Evolutionary conservation across 2,888 invertebrate genomes (phyloP).

Genomic region (Pocota personata): DNA sequence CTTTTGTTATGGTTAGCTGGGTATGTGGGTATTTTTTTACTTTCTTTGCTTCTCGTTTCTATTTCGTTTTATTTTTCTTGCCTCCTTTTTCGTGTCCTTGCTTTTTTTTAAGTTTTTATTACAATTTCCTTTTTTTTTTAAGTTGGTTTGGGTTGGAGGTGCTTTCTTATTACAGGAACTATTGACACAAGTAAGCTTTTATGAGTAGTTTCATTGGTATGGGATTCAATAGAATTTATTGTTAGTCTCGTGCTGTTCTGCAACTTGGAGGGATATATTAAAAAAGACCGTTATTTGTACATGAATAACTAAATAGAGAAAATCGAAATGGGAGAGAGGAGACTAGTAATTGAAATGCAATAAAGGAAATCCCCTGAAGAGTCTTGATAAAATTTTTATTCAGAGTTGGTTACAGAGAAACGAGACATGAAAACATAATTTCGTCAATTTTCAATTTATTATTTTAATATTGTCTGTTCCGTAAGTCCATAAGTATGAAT

Average conservation of each 20-base stretch:
- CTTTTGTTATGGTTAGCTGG: constrained; percentile 46
- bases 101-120: neutral
- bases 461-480: no score
- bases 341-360: neutral
- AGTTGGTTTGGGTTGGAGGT: neutral
- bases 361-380: neutral
- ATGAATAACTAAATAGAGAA: neutral
- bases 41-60: constrained; percentile 8
- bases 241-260: constrained; percentile 6
- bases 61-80: constrained; percentile 35
- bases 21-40: constrained; percentile 1
- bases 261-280: constrained; percentile 6
- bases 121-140: neutral
- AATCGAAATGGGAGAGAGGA: neutral
- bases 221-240: constrained; percentile 21
- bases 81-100: constrained; percentile 12
- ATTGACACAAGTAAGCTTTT: constrained; percentile 20
- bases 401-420: neutral
- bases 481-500: no score
- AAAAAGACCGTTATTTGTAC: constrained; percentile 14
- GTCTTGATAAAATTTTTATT: neutral
- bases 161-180: constrained; percentile 1
- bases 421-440: neutral
- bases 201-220: neutral
- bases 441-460: neutral